Evolutionary conservation across 92 coral and sea anemone species (phyloP).

Genomic region (Porites evermanni): DNA sequence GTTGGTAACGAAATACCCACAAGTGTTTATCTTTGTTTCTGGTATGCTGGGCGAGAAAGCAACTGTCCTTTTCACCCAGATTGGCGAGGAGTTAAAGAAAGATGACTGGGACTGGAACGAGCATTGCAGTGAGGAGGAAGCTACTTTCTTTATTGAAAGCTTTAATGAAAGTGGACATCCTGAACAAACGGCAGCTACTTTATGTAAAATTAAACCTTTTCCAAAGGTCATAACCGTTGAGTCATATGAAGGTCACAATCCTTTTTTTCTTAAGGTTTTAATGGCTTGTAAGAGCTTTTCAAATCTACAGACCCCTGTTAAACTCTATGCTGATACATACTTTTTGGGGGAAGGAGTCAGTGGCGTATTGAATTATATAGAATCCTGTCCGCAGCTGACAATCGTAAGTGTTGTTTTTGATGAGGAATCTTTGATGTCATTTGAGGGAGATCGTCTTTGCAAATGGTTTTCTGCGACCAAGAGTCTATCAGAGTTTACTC

Average conservation of each 20-base stretch:
- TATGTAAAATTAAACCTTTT: conserved; percentile 4
- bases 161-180: conserved; percentile 2
- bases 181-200: background rate
- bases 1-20: no score
- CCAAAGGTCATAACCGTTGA: background rate
- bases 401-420: background rate
- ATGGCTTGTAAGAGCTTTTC: background rate
- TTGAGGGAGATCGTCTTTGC: background rate
- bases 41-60: no score
- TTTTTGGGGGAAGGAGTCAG: no score
- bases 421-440: no score
- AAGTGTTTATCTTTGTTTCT: no score
- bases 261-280: background rate
- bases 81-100: no score
- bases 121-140: background rate
- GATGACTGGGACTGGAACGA: no score
- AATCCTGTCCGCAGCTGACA: background rate
- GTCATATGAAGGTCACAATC: background rate
- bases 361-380: background rate
- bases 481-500: background rate
- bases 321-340: background rate
- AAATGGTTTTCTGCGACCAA: background rate
- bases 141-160: background rate
- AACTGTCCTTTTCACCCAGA: no score
- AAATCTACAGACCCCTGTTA: background rate